Evolutionary conservation across 2,888 invertebrate genomes (phyloP), one percentile per base, ranked within the genome.

Genomic region (Caenorhabditis parvicauda): DNA sequence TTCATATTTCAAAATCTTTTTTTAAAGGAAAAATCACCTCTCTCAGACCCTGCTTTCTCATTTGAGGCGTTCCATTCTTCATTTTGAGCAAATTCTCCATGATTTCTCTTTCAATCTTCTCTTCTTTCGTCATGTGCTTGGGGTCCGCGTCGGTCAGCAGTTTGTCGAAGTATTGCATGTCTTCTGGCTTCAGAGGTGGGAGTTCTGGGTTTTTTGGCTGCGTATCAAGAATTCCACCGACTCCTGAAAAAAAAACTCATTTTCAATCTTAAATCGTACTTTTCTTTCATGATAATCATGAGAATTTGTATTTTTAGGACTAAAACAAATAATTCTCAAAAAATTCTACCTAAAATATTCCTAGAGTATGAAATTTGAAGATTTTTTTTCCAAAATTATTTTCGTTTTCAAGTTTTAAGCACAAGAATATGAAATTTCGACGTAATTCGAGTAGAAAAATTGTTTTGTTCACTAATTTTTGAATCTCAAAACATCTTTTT

Each of bases 151-250:
- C 98, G 52, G 93, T 88, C 70, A 99, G 86, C 66, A 98, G 86
- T 84, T 98, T 98, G 84, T 99, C 98, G 84, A 98, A 98, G 84
- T 99, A 98, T 84, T 99, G 98, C 43, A 98, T 94, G 84, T 95
- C 95, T 84, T 99, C 98, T 0, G 98, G 98, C 83, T 99, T 98
- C 89, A 98, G 90, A 82, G 98, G 93, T 17, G 98, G 98, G 74
- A 98, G 86, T 84, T 96, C 96, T 0, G 90, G 90, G 37, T 86
- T 86, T 83, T 94, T 95, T 1, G 98, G 98, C 84, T 99, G 98
- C 82, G 92, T 92, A 82, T 98, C 96, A 14, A 79, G 43, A 6
- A 81, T 70, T 9, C 76, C 76, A 35, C 79, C 79, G 17, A 74
- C 71, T 9, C 76, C 72, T 45, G 29, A 38, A 46, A 54, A 37